Base-by-base conservation (phyloP, 2,888 invertebrate genomes). In the Eristalinus sepulchralis region DNA sequence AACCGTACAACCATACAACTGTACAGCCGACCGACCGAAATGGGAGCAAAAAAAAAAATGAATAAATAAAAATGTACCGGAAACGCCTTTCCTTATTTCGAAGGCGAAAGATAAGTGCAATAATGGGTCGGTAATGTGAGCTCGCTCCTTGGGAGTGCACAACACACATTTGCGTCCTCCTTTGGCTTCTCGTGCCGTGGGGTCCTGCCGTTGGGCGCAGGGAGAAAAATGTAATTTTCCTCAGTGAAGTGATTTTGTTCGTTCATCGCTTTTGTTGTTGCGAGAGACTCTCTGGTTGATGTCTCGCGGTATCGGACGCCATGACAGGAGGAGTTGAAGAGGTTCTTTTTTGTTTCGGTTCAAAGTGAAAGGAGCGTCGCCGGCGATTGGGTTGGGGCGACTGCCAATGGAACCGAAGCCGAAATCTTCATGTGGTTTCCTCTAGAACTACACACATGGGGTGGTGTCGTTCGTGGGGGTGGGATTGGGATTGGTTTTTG, bases 61-160 rank as follows among this genome's bases (percentile, higher is more conserved):
- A 75, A 83, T 47, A 79, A 64, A 75, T 75, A 85, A 86, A 86
- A 83, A 86, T 83, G 82, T 86, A 86, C 82, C 86, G 86, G 86
- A 86, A 86, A 86, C 86, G 86, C 86, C 86, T 86, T 86, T 86
- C 82, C 86, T 86, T 86, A 86, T 86, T 86, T 86, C 71, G 86
- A 86, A 86, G 82, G 86, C 86, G 73, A 86, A 75, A 86, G 86
- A 86, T 86, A 86, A 86, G 86, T 86, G 82, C 86, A 86, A 86
- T 86, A 86, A 86, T 82, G 86, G 82, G 78, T 86, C 47, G 86
- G 86, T 86, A 86, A 86, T 86, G 86, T 86, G 86, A 86, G 86
- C 78, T 83, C 70, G 70, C 75, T 86, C 67, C 75, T 82, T 62
- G 36, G 55, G 70, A 71, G 82, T 75, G 72, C 82, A 82, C 82